Evolutionary conservation across 1,140 invertebrate species (phyloP).

Genomic region (Mylabris phalerata): DNA sequence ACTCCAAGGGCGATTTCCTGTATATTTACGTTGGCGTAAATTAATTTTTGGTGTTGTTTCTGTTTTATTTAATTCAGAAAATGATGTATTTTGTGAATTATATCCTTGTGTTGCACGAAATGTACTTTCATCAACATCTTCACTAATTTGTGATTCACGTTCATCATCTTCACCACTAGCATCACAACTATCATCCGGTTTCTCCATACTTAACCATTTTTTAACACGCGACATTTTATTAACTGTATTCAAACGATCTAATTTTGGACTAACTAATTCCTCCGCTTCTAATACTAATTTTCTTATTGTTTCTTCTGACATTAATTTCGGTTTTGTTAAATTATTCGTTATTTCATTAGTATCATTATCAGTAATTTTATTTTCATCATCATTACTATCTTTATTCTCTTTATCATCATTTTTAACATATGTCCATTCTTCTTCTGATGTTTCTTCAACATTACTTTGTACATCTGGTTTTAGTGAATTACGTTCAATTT

Average conservation of each 20-base stretch:
- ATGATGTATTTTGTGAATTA: constrained; percentile 52
- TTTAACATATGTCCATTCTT: constrained; percentile 63
- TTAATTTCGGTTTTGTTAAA: constrained; percentile 20
- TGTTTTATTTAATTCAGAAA: constrained; percentile 27
- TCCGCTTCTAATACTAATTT: constrained; percentile 64
- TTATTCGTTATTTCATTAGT: constrained; percentile 34
- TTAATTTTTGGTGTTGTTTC: constrained; percentile 42
- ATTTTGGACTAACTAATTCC: constrained; percentile 53
- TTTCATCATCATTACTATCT: constrained; percentile 39
- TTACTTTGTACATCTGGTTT: constrained; percentile 42
- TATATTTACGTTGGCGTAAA: constrained; percentile 46
- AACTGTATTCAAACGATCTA: constrained; percentile 34
- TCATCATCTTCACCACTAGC: constrained; percentile 85
- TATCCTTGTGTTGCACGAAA: constrained; percentile 46
- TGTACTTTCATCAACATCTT: constrained; percentile 62
- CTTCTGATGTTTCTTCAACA: constrained; percentile 62
- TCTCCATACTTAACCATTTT: constrained; percentile 51
- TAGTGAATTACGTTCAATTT: constrained; percentile 26
- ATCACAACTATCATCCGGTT: constrained; percentile 56
- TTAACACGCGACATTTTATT: constrained; percentile 60
- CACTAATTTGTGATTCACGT: constrained; percentile 66
- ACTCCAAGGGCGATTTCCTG: constrained; percentile 68
- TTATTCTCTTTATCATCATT: constrained; percentile 34
- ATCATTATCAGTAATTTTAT: constrained; percentile 39
- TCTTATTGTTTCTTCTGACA: constrained; percentile 49